Evolutionary conservation across 2,113 vertebrate genomes (phyloP), one percentile per base, ranked within the genome.

Genomic region (Enhydra lutris): DNA sequence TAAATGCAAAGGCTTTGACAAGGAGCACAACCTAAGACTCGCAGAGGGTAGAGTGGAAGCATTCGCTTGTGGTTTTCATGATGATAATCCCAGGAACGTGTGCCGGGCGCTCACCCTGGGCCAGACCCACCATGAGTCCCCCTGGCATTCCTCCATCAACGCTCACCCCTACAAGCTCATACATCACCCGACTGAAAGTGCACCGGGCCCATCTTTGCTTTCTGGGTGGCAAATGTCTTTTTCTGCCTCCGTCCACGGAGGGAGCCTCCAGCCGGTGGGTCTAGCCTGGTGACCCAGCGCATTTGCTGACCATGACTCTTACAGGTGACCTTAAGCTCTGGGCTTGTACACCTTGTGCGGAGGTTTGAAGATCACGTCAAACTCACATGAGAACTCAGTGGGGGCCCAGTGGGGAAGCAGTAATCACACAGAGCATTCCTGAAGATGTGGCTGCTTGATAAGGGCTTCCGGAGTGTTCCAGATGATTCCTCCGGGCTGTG

Each of bases 391-490:
- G 45, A 6, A 74, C 7, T 26, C 7, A 3, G 3, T 0, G 0
- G 42, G n/a, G 61, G 18, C 63, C 80, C 6, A 0, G 0, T 14
- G 0, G 10, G 6, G 39, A 9, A 6, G 7, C 59, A 3, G 23
- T 0, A 3, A 4, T 34, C n/a, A 12, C 23, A 4, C 3, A 42
- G 31, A 23, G 17, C 11, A 0, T 23, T 15, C 24, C 0, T 4
- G 0, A 0, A 39, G 26, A 18, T 0, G 20, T 1, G 10, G 36
- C 34, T 31, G 0, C 23, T 21, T 0, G 6, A 0, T 0, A 3
- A 34, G 29, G 34, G 36, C n/a, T 42, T 82, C 94, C 36, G 3
- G 63, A 29, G 8, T 0, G 3, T 10, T 7, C 6, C 34, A 4
- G 69, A 39, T 2, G 61, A 55, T 15, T 6, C 81, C 63, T 21